A percentile compares a stretch with the other conserved stretches of the same genome.
Evolutionary conservation across 1,140 invertebrate genomes (phyloP).

Genomic region (Hylaeus volcanicus): DNA sequence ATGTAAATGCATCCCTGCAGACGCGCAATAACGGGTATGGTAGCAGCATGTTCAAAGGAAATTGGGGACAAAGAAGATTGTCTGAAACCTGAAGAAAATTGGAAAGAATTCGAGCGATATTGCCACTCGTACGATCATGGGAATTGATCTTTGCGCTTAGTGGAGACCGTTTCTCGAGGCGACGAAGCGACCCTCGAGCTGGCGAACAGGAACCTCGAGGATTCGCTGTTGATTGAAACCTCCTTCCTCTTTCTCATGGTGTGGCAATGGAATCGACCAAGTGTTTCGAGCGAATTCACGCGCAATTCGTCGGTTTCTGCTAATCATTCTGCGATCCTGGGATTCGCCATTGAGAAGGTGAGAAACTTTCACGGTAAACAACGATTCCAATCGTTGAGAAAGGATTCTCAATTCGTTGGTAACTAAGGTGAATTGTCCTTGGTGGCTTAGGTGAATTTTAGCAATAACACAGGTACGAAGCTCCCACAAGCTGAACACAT

Average conservation of each 20-base stretch:
- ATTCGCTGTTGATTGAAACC: neutral
- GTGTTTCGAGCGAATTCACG: constrained; percentile 13
- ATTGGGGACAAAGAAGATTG: neutral
- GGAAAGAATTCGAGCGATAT: neutral
- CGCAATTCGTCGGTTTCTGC: neutral
- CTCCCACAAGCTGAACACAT: too few species aligned
- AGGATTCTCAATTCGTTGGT: neutral
- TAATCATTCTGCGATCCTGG: neutral
- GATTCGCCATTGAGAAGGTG: neutral
- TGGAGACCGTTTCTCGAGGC: neutral
- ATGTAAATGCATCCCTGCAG: neutral
- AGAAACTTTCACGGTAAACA: constrained; percentile 7
- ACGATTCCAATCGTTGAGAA: neutral
- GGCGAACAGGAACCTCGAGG: neutral
- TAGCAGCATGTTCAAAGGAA: neutral
- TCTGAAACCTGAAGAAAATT: neutral
- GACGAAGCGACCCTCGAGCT: constrained; percentile 1
- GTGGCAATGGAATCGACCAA: neutral
- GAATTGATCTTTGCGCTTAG: neutral
- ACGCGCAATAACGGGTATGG: neutral
- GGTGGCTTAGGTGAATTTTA: neutral
- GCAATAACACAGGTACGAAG: too few species aligned
- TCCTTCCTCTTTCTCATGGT: neutral
- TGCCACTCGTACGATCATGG: neutral
- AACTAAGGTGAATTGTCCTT: constrained; percentile 20